These are phyloP conservation scores for Rutpela maculata DNA, from an alignment of 2,888 invertebrate species.

Conservation along the genomic window DNA sequence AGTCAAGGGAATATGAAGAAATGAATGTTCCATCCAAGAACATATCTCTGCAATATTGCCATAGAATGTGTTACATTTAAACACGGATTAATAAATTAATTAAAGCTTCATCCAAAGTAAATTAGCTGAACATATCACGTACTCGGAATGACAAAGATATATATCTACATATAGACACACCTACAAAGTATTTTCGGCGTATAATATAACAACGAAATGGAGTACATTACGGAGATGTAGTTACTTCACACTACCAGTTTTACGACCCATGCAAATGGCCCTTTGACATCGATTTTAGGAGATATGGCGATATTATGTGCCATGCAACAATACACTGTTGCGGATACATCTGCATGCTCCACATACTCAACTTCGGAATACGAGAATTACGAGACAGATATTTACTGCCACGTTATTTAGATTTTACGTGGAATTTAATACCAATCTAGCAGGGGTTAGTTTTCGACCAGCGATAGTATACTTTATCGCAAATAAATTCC, in stretches of 20 bases:
- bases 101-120: neutral
- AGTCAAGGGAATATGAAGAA: no score
- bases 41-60: neutral
- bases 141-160: slow-evolving; percentile 5
- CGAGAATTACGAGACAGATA: slow-evolving; percentile 36
- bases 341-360: slow-evolving; percentile 47
- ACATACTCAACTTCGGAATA: slow-evolving; percentile 17
- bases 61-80: neutral
- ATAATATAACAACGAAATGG: slow-evolving; percentile 41
- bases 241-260: slow-evolving; percentile 61
- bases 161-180: neutral
- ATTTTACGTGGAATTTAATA: slow-evolving; percentile 58
- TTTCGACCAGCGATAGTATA: slow-evolving; percentile 45
- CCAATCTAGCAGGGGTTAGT: slow-evolving; percentile 47
- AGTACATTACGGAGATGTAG: slow-evolving; percentile 58
- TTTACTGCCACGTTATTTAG: slow-evolving; percentile 52
- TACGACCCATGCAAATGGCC: slow-evolving; percentile 65
- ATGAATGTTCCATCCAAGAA: no score
- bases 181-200: slow-evolving; percentile 31
- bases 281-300: slow-evolving; percentile 65
- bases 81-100: neutral
- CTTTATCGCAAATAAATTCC: slow-evolving; percentile 53
- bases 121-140: neutral
- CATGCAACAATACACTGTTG: slow-evolving; percentile 60
- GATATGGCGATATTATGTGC: slow-evolving; percentile 60